A percentile compares a stretch with the other conserved stretches of the same genome.
phyloP scores from a whole-genome alignment of 2,888 invertebrate species.

The Portevinia maculata region DNA sequence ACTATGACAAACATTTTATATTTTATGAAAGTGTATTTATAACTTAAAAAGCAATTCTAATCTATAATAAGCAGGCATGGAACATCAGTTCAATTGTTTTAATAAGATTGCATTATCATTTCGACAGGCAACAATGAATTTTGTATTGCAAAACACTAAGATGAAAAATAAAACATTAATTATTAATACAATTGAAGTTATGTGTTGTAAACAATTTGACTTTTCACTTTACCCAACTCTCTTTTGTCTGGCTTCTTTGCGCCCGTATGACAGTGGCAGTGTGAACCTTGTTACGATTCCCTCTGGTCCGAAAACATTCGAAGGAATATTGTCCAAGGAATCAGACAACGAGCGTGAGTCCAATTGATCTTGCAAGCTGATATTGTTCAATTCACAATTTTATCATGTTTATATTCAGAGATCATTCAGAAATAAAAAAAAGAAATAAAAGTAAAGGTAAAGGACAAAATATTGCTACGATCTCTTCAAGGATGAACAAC shows the following conservation, averaged over 20 bases:
- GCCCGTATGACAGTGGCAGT: conserved; percentile 90
- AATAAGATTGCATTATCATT: conserved; percentile 32
- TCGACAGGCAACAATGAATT: conserved; percentile 42
- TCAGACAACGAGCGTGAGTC: conserved; percentile 83
- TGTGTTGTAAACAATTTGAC: conserved; percentile 37
- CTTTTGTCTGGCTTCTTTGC: conserved; percentile 90
- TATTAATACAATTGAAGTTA: conserved; percentile 38
- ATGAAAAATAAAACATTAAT: conserved; percentile 28
- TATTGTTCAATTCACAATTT: conserved; percentile 35
- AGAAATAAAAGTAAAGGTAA: conserved; percentile 50
- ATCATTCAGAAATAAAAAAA: conserved; percentile 55
- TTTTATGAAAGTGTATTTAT: conserved; percentile 69
- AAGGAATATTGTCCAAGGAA: conserved; percentile 86
- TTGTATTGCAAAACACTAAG: conserved; percentile 47
- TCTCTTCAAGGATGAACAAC: conserved; percentile 41
- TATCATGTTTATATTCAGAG: conserved; percentile 38
- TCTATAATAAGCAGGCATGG: conserved; percentile 45
- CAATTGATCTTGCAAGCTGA: conserved; percentile 83
- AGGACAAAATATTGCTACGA: conserved; percentile 36
- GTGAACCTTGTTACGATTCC: conserved; percentile 87
- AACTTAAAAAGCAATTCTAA: conserved; percentile 45
- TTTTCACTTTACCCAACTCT: conserved; percentile 89
- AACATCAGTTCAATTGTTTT: conserved; percentile 37
- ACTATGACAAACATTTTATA: too few species aligned
- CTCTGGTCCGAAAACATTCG: conserved; percentile 85